Percentiles rank a stretch among this genome's conserved stretches.
Conservation (phyloP, 2,797 vertebrate species). For the Thamnophis elegans region DNA sequence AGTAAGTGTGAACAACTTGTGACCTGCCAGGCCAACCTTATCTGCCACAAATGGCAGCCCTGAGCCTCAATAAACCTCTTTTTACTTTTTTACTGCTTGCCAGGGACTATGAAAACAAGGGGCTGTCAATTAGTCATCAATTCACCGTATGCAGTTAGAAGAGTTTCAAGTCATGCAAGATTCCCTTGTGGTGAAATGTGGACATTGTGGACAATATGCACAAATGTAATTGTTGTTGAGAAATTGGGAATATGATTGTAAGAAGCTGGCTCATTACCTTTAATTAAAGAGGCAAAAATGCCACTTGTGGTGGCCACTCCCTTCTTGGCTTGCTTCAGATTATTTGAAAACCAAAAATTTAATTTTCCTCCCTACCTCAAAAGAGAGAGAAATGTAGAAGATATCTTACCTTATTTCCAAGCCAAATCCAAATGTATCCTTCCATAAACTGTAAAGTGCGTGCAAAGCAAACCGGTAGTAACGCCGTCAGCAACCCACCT, state of each 20-base stretch:
- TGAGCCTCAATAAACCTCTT: not conserved
- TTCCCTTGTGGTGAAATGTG: not conserved
- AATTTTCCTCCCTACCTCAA: not conserved
- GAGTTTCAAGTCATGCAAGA: not conserved
- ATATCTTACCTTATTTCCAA: not conserved
- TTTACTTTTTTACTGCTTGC: not conserved
- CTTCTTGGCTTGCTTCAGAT: not conserved
- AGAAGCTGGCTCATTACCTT: not conserved
- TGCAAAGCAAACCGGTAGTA: too few relatives aligned
- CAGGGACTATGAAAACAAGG: not conserved
- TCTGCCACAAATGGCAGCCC: not conserved
- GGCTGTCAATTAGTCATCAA: not conserved
- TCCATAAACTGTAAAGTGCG: not conserved
- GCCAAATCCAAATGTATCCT: not conserved
- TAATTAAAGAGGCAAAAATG: not conserved
- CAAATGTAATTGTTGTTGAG: not conserved
- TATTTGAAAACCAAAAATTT: not conserved
- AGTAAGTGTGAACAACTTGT: not conserved
- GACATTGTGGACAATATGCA: not conserved
- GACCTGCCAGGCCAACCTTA: not conserved
- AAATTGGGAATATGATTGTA: not conserved
- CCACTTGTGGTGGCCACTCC: not conserved
- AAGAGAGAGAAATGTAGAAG: not conserved
- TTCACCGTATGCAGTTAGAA: not conserved
- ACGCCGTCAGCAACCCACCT: too few relatives aligned